Evolutionary conservation across 2,888 invertebrate species (phyloP).

Genomic region (Epiperipatus broadwayi): DNA sequence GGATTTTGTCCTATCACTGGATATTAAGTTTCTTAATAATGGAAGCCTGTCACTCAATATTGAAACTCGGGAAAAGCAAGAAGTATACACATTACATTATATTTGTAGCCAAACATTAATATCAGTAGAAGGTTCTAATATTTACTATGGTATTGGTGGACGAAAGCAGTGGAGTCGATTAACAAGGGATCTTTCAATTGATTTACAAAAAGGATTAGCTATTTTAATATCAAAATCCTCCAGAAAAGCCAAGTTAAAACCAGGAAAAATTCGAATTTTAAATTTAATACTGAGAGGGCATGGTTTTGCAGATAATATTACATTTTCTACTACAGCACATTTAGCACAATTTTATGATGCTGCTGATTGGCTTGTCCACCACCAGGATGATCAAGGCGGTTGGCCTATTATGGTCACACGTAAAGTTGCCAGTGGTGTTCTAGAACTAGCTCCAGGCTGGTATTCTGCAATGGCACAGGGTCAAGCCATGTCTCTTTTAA

Average conservation of each 20-base stretch:
- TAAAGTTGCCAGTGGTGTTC: slow-evolving; percentile 40
- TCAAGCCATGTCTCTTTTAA: slow-evolving; percentile 72
- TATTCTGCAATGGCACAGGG: slow-evolving; percentile 98
- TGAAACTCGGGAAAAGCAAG: slow-evolving; percentile 47
- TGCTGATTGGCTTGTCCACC: slow-evolving; percentile 70
- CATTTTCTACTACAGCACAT: slow-evolving; percentile 62
- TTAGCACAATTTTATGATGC: slow-evolving; percentile 75
- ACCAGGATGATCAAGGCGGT: slow-evolving; percentile 71
- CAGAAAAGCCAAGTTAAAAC: slow-evolving; percentile 13
- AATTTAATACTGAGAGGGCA: slow-evolving; percentile 38
- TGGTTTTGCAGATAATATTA: slow-evolving; percentile 54
- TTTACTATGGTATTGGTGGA: slow-evolving; percentile 60
- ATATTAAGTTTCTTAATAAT: slow-evolving; percentile 48
- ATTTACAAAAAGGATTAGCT: slow-evolving; percentile 66
- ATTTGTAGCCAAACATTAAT: slow-evolving; percentile 52
- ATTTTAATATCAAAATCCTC: slow-evolving; percentile 16
- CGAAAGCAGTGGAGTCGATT: slow-evolving; percentile 45
- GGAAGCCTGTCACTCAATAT: slow-evolving; percentile 59
- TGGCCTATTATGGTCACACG: slow-evolving; percentile 77
- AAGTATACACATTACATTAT: slow-evolving; percentile 61
- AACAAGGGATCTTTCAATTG: slow-evolving; percentile 68
- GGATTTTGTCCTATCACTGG: slow-evolving; percentile 50
- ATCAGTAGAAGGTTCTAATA: slow-evolving; percentile 47
- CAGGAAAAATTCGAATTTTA: slow-evolving; percentile 16
- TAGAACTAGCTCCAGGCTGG: slow-evolving; percentile 68